phyloP scores from a whole-genome alignment of 2,113 vertebrate genomes.

The Prunella fulvescens region DNA sequence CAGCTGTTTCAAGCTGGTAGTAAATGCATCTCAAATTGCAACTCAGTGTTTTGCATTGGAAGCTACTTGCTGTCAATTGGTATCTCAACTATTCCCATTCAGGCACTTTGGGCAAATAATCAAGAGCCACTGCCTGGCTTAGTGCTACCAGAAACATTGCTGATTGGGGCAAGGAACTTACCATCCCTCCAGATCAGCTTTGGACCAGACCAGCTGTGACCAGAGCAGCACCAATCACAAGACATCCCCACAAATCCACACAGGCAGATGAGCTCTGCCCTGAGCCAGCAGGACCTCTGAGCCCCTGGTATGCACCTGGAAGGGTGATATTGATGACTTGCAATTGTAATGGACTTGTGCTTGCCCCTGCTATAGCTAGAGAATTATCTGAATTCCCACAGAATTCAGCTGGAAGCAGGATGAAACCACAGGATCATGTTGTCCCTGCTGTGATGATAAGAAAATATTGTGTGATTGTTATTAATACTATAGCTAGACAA shows the following conservation, averaged over 20 bases:
- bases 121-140: not conserved
- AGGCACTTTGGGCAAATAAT: not conserved
- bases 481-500: not conserved
- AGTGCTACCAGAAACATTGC: not conserved
- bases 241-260: not conserved
- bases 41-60: not conserved
- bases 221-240: not conserved
- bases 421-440: not conserved
- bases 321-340: not conserved
- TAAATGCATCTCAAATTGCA: not conserved
- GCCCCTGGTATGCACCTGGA: not conserved
- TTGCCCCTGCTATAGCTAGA: not conserved
- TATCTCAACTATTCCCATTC: not conserved
- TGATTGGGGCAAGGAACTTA: fast-evolving
- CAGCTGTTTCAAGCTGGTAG: not conserved
- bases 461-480: not conserved
- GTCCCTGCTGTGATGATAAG: not conserved
- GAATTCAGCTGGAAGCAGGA: not conserved
- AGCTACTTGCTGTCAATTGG: not conserved
- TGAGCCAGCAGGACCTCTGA: not conserved
- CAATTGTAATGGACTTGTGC: not conserved
- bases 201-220: not conserved
- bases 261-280: not conserved
- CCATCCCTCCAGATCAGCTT: not conserved
- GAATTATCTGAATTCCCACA: not conserved